Conservation (phyloP, 2,797 vertebrate species). For the Melanotaenia maccullochi region DNA sequence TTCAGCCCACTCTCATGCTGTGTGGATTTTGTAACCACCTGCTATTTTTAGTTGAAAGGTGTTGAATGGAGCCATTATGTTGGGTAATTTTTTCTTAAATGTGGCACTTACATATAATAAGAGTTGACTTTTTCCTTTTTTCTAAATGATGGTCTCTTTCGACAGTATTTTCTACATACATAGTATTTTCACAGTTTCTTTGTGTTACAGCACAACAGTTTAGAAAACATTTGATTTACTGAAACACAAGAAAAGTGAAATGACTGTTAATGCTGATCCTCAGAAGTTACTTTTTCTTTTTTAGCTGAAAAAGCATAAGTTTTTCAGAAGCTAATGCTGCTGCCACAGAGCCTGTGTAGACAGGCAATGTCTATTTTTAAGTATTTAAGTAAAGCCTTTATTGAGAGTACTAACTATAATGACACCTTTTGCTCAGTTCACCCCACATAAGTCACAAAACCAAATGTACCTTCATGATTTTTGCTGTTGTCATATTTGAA, state of each 20-base stretch:
- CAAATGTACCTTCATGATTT: not conserved
- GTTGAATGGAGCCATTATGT: conserved; percentile 23
- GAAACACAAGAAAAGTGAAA: conserved; percentile 14
- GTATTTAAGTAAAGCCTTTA: conserved; percentile 3
- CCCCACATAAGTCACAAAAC: not conserved
- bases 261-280: not conserved
- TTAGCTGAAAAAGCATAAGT: too few species aligned
- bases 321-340: too few species aligned
- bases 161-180: not conserved
- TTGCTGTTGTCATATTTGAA: not conserved
- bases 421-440: not conserved
- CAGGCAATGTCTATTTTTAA: not conserved
- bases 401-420: not conserved
- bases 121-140: conserved; percentile 5
- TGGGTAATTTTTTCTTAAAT: conserved; percentile 10
- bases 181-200: not conserved
- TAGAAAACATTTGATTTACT: conserved; percentile 2
- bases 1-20: conserved; percentile 3
- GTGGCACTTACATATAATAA: conserved; percentile 13
- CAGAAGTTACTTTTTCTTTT: conserved; percentile 21
- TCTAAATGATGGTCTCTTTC: not conserved
- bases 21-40: not conserved
- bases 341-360: not conserved
- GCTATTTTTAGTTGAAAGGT: conserved; percentile 28
- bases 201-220: not conserved